Conservation (phyloP, 2,888 invertebrate genomes). For the Sminthurides aquaticus region DNA sequence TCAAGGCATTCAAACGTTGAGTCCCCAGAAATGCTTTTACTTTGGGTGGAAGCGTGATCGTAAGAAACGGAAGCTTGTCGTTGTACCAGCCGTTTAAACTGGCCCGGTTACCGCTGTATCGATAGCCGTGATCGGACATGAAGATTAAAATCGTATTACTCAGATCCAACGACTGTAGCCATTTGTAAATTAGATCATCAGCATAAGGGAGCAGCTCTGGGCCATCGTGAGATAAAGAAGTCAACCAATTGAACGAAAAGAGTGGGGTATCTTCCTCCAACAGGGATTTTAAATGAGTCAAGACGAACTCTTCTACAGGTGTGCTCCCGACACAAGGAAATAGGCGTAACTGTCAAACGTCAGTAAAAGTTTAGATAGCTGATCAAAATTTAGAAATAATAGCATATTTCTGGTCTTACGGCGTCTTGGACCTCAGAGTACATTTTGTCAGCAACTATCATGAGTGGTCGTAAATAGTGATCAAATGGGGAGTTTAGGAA, state of each 20-base stretch:
- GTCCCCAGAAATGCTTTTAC: conserved; percentile 46
- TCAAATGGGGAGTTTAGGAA: conserved; percentile 10
- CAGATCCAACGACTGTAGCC: conserved; percentile 49
- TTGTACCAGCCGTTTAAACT: conserved; percentile 66
- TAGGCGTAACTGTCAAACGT: no score
- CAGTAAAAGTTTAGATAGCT: no score
- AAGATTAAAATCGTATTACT: conserved; percentile 61
- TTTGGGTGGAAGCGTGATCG: conserved; percentile 59
- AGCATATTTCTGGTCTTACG: no score
- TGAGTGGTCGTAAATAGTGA: conserved; percentile 18
- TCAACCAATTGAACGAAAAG: conserved; percentile 15
- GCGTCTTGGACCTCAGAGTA: no score
- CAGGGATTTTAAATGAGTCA: conserved; percentile 13
- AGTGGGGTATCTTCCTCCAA: neutral
- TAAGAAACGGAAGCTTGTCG: conserved; percentile 66
- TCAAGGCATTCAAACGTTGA: conserved; percentile 8
- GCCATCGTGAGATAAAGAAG: conserved; percentile 16
- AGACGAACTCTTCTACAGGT: conserved; percentile 9
- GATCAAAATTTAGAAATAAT: no score
- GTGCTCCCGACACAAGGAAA: conserved; percentile 19
- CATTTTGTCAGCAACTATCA: no score
- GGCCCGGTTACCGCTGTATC: conserved; percentile 62
- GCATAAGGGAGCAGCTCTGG: conserved; percentile 11
- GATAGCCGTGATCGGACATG: conserved; percentile 70
- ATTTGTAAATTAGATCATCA: conserved; percentile 19